Evolutionary conservation across 1,140 invertebrate genomes (phyloP), one percentile per base, ranked within the genome.

Genomic region (Drosophila sulfurigaster): DNA sequence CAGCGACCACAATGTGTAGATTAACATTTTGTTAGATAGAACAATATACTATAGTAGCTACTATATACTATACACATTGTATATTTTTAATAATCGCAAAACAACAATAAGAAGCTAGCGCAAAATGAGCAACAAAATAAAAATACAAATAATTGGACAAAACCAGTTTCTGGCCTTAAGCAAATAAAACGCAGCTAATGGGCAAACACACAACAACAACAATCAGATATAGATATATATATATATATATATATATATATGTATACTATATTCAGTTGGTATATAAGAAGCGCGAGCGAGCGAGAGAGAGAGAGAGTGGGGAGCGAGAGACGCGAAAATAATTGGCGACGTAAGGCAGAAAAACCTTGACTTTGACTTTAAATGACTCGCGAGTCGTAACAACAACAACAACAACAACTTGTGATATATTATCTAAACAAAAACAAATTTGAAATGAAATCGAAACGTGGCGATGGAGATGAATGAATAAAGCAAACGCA

Each of bases 341-440:
- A 88, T 88, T 88, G 81, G 85, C 86, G 86, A 90, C 87, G 86
- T 86, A 90, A 91, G 76, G 86, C 82, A 91, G 86, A 90, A 90
- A 91, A 92, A 92, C 91, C 91, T 92, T 92, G 91, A 92, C 91
- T 92, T 92, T 92, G 91, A 92, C 91, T 92, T 92, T 86, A 89
- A 92, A 78, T 92, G 91, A 92, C 91, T 92, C 78, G 85, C 63
- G 43, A 45, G 54, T 46, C 68, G 68, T 48, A 65, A 71, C 41
- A 62, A 38, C 30, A 60, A 30, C 68, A 70, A 76, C 57, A 75
- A 20, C 48, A 75, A 75, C 49, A 45, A 57, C 59, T 73, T 77
- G 66, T 83, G 60, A 82, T 88, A 83, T 80, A 80, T 78, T 79
- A 69, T 89, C 82, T 89, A 89, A 89, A 85, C 85, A 74, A 69